phyloP scores from a whole-genome alignment of 2,888 invertebrate species.

The Adelognathus sp. region DNA sequence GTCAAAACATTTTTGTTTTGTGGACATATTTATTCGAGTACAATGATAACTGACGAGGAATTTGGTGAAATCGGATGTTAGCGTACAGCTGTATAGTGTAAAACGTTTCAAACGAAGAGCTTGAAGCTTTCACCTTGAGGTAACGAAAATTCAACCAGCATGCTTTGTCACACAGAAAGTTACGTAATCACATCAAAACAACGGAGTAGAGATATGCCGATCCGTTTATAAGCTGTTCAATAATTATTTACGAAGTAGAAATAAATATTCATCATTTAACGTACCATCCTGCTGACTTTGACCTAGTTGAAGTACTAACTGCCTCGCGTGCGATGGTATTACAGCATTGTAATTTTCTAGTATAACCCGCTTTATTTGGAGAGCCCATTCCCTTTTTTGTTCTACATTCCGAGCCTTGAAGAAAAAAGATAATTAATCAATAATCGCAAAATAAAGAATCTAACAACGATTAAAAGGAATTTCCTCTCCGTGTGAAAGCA shows the following conservation, averaged over 20 bases:
- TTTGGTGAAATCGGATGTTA: no score
- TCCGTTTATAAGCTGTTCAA: not conserved
- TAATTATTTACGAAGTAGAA: constrained; percentile 17
- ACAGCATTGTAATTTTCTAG: constrained; percentile 96
- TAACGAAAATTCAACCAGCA: not conserved
- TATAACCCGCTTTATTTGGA: constrained; percentile 92
- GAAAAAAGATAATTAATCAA: constrained; percentile 5
- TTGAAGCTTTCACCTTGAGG: no score
- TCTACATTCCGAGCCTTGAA: constrained; percentile 88
- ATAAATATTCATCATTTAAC: constrained; percentile 9
- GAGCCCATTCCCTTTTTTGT: constrained; percentile 93
- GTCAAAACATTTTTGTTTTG: no score
- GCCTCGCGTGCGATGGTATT: constrained; percentile 96
- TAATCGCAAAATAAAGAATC: not conserved
- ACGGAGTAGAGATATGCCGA: no score
- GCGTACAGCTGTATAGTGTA: no score
- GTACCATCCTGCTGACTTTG: constrained; percentile 87
- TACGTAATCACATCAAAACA: not conserved
- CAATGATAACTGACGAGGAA: no score
- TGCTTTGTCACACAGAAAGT: not conserved
- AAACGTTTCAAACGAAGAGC: no score
- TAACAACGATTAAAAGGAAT: not conserved
- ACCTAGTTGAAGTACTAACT: constrained; percentile 94
- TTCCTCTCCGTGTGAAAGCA: constrained; percentile 11
- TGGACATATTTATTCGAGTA: no score